Percentiles rank a stretch among this genome's conserved stretches.
Conservation (phyloP, 2,888 invertebrate species). For the Drosophila algonquin region DNA sequence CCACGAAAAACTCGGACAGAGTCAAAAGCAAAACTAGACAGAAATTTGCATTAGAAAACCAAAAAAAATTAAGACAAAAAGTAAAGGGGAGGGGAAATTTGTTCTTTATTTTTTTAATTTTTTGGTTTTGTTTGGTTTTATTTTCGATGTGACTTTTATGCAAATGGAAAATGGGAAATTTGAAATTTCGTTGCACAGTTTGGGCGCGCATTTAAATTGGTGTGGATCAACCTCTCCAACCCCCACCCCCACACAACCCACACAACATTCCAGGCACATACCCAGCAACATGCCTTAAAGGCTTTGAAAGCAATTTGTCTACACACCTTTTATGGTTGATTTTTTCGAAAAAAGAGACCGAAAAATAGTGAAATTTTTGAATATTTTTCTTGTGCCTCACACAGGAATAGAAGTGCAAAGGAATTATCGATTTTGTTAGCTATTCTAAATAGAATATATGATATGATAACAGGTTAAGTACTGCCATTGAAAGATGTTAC, state of each 20-base stretch:
- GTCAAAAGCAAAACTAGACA: slow-evolving; percentile 33
- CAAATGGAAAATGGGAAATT: slow-evolving; percentile 54
- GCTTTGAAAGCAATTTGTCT: slow-evolving; percentile 75
- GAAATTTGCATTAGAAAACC: slow-evolving; percentile 34
- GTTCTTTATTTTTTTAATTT: slow-evolving; percentile 2
- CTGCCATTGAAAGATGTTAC: too few species aligned
- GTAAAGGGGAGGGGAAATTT: slow-evolving; percentile 17
- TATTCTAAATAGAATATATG: too few species aligned
- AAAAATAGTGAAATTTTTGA: background rate
- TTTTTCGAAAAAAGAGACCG: background rate
- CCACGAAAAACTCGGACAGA: slow-evolving; percentile 41
- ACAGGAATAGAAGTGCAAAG: too few species aligned
- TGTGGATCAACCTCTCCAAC: slow-evolving; percentile 27
- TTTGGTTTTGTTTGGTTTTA: background rate
- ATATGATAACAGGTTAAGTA: too few species aligned
- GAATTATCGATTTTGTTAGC: too few species aligned
- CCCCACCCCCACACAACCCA: background rate
- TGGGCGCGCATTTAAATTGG: slow-evolving; percentile 68
- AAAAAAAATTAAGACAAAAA: background rate
- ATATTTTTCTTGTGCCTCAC: background rate
- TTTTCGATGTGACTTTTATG: slow-evolving; percentile 51
- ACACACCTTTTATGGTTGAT: slow-evolving; percentile 49
- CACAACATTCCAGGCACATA: slow-evolving; percentile 1
- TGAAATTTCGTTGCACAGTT: slow-evolving; percentile 60
- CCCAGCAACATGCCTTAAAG: slow-evolving; percentile 61